Base-by-base conservation (phyloP, 2,888 invertebrate species). In the Cordylochernes scorpioides region DNA sequence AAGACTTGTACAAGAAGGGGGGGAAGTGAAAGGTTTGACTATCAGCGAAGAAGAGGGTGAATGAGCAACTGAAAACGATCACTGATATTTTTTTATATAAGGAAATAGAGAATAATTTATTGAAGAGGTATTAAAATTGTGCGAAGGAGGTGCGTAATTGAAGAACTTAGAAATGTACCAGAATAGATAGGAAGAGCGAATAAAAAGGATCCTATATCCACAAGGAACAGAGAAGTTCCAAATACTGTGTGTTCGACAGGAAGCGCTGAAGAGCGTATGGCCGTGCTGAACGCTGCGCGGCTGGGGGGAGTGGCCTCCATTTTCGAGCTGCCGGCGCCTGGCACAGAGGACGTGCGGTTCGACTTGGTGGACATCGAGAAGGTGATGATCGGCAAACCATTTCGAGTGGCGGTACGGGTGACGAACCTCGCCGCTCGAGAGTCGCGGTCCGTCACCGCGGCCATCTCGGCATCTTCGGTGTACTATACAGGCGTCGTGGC, bases 401-500 rank as follows among this genome's bases (percentile, higher is more conserved):
- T 69, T 46, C 63, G 63, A 42, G 64, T 68, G 31, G 62, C 62
- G 16, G 66, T 74, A 3, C 62, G 65, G 35, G 65, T 72, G 15
- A 57, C 63, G 60, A 68, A 68, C 46, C 62, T 61, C 45, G 64
- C 67, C 0, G 29, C 25, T 6, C 56, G 57, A 27, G 56, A 57
- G 29, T n/a, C n/a, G n/a, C 60, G 71, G 27, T 65, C 63, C 4
- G 60, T 71, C 26, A 61, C 60, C 45, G 64, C 66, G 22, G 60
- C 63, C 13, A 44, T 71, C 38, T 62, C 64, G 1, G 65, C 68
- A 1, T 64, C 61, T 25, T 71, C 70, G 41, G 65, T 72, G 18
- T 74, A 64, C 50, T 74, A 75, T 53, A 75, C 68, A 14, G 77
- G 75, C 5, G 65, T 72, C 5, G 63, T 63, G 46, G 68, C 69